A percentile compares a stretch with the other conserved stretches of the same genome.
Evolutionary conservation across 2,113 vertebrate species (phyloP).

Genomic region (Sterna hirundo): DNA sequence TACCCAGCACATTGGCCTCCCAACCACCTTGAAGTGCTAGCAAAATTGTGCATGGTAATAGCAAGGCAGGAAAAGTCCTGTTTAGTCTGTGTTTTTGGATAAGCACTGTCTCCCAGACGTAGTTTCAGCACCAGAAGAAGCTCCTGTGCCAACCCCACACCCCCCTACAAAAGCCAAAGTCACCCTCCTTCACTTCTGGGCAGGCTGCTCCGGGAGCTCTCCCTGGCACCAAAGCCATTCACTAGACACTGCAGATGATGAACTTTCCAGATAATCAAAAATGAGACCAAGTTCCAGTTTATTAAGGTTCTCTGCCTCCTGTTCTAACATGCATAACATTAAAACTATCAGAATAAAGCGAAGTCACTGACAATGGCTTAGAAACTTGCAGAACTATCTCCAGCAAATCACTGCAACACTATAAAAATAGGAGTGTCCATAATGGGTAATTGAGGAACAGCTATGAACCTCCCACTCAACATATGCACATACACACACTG

Average conservation of each 20-base stretch:
- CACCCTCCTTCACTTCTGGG: background rate
- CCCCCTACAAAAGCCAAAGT: background rate
- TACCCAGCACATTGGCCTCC: background rate
- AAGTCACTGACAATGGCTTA: background rate
- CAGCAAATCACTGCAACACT: background rate
- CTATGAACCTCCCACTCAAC: background rate
- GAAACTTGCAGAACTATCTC: background rate
- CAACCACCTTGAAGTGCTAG: rapidly evolving
- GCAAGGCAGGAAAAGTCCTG: background rate
- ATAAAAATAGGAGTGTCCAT: background rate
- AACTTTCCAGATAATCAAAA: background rate
- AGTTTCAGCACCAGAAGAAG: background rate
- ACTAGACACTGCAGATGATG: background rate
- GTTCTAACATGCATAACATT: background rate
- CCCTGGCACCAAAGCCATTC: background rate
- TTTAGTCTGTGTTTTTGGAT: background rate
- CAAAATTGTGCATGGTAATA: background rate
- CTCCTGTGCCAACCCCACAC: rapidly evolving
- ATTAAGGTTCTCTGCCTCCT: background rate
- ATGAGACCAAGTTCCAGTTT: background rate
- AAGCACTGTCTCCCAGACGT: background rate
- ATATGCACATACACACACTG: background rate
- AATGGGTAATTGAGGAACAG: background rate
- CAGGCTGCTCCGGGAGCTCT: background rate
- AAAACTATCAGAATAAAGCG: background rate